A percentile compares a stretch with the other conserved stretches of the same genome.
Evolutionary conservation across 2,113 vertebrate species (phyloP).

Genomic region (Athene cunicularia): DNA sequence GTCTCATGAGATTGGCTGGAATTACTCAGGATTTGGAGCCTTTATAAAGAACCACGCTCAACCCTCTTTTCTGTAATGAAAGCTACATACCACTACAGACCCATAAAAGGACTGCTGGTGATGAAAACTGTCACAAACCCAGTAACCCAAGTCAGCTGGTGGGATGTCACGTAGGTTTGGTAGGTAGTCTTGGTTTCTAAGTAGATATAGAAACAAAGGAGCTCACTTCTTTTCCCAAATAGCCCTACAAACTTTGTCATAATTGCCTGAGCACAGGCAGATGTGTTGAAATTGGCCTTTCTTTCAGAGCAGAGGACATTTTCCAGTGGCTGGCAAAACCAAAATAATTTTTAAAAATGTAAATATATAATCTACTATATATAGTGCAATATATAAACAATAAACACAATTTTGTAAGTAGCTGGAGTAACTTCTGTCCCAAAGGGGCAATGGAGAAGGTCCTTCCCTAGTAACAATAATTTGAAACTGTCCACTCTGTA

Average conservation of each 20-base stretch:
- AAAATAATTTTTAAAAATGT: not conserved
- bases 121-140: not conserved
- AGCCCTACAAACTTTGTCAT: not conserved
- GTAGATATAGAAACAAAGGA: not conserved
- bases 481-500: not conserved
- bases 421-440: not conserved
- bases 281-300: not conserved
- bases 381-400: not conserved
- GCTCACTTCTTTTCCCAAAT: fast-evolving
- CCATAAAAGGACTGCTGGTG: not conserved
- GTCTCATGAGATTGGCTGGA: not conserved
- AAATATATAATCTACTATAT: not conserved
- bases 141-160: not conserved
- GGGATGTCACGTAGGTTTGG: not conserved
- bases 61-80: not conserved
- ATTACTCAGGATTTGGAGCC: not conserved
- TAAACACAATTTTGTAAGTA: not conserved
- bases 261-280: not conserved
- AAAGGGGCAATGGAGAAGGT: not conserved
- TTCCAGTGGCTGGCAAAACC: not conserved
- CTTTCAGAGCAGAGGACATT: not conserved
- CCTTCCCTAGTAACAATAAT: not conserved
- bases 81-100: not conserved
- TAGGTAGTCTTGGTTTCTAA: not conserved
- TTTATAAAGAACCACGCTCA: not conserved